Evolutionary conservation across 2,888 invertebrate species (phyloP).

Genomic region (Carabus problematicus): DNA sequence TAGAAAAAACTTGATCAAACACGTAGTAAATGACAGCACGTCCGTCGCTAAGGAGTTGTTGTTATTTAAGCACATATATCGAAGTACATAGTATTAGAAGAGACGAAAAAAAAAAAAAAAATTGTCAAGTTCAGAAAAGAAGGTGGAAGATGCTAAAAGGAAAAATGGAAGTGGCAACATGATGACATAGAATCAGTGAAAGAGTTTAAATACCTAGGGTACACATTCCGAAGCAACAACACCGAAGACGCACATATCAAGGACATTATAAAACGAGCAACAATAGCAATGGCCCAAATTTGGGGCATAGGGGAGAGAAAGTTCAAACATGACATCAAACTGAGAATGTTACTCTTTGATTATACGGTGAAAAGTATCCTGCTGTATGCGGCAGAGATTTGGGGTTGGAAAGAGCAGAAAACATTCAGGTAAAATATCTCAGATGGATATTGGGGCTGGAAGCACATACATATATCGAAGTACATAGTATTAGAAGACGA

Average conservation of each 20-base stretch:
- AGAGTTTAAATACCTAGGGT: no score
- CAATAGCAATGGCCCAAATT: not conserved
- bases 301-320: slow-evolving; percentile 17
- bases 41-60: no score
- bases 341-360: slow-evolving; percentile 1
- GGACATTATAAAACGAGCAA: no score
- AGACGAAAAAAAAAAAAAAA: no score
- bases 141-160: slow-evolving; percentile 25
- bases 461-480: slow-evolving; percentile 8
- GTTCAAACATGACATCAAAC: not conserved
- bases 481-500: slow-evolving; percentile 36
- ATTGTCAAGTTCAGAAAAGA: slow-evolving; percentile 41
- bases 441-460: no score
- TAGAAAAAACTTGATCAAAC: no score
- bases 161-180: slow-evolving; percentile 35
- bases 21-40: no score
- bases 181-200: slow-evolving; percentile 41
- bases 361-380: not conserved
- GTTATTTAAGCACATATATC: no score
- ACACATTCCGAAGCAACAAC: slow-evolving; percentile 30
- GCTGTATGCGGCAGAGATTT: slow-evolving; percentile 16
- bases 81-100: no score
- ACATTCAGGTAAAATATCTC: no score
- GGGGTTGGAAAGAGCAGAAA: no score
- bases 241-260: not conserved